phyloP scores from a whole-genome alignment of 1,140 invertebrate species.

The Carcinoscorpius rotundicauda region DNA sequence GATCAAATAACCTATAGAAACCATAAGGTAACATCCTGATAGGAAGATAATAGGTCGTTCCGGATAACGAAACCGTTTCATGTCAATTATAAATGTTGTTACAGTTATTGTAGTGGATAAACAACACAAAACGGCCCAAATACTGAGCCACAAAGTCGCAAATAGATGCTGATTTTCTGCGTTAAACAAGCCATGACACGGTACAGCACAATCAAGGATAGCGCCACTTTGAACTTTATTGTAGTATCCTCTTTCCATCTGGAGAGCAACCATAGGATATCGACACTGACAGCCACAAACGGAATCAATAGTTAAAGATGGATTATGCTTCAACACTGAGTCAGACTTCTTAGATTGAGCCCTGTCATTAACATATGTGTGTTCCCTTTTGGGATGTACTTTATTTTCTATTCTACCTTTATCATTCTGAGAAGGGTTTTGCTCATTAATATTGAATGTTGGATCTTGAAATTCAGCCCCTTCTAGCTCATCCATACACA shows the following conservation, averaged over 20 bases:
- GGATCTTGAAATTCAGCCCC: slow-evolving; percentile 7
- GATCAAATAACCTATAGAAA: slow-evolving; percentile 79
- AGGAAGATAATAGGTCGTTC: slow-evolving; percentile 91
- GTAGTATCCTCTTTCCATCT: slow-evolving; percentile 40
- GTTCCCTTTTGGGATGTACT: not conserved
- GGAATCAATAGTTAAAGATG: not conserved
- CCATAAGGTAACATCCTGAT: slow-evolving; percentile 87
- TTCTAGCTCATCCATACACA: slow-evolving; percentile 77
- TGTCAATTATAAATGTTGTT: slow-evolving; percentile 85
- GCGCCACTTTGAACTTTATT: slow-evolving; percentile 54
- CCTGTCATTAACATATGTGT: too few relatives aligned
- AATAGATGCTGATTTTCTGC: slow-evolving; percentile 71
- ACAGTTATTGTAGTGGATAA: slow-evolving; percentile 40
- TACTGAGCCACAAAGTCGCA: slow-evolving; percentile 53
- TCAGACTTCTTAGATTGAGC: too few relatives aligned
- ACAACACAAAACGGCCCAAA: slow-evolving; percentile 41
- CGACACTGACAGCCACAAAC: slow-evolving; percentile 65
- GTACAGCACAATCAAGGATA: slow-evolving; percentile 71
- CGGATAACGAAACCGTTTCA: slow-evolving; percentile 64
- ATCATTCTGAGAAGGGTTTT: not conserved
- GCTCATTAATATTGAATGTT: too few relatives aligned
- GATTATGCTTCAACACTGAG: not conserved
- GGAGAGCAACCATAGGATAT: slow-evolving; percentile 54
- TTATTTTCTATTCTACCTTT: slow-evolving; percentile 18
- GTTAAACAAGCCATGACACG: slow-evolving; percentile 81